Base-by-base conservation (phyloP, 2,888 invertebrate genomes). In the Rhagonycha fulva region DNA sequence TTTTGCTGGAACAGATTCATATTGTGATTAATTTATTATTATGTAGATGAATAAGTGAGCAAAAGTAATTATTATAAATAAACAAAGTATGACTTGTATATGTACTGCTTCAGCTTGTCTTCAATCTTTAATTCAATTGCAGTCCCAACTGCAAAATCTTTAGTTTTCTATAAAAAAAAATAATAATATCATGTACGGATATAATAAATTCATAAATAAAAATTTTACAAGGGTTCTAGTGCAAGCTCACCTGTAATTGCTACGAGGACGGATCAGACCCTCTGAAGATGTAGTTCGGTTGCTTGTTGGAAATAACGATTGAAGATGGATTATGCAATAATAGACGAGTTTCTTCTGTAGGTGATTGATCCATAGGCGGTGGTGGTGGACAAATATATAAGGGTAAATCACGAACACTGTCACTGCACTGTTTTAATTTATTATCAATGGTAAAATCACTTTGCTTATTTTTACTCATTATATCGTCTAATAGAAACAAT, bases 341-440 rank as follows among this genome's bases (percentile, higher is more conserved):
- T 81, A 87, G 86, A 68, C 89, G 89, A 82, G 90, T 90, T 83
- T 90, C 90, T 67, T 89, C 89, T 12, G 90, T 89, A 26, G 89
- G 89, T 76, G 85, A 85, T 80, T 89, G 89, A 71, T 88, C 89
- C 87, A 89, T 86, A 26, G 89, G 89, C n/a, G 89, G 89, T 47
- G 89, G 89, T 47, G 89, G 89, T 28, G 90, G 90, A 81, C 89
- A 90, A 76, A 90, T 89, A 84, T 88, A 89, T 79, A 89, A 84
- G 23, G 89, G 89, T 80, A 87, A 83, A 80, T 88, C 87, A 80
- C 84, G 81, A 76, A 77, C 81, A 79, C 79, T 81, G 79, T 82
- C 83, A 80, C 83, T 80, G 68, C 78, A 76, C 75, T 83, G 82
- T 75, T 85, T 86, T 78, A 86, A 79, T 78, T 84, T 86, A 82